Base-by-base conservation (phyloP, 2,113 vertebrate genomes). In the Turnix velox region DNA sequence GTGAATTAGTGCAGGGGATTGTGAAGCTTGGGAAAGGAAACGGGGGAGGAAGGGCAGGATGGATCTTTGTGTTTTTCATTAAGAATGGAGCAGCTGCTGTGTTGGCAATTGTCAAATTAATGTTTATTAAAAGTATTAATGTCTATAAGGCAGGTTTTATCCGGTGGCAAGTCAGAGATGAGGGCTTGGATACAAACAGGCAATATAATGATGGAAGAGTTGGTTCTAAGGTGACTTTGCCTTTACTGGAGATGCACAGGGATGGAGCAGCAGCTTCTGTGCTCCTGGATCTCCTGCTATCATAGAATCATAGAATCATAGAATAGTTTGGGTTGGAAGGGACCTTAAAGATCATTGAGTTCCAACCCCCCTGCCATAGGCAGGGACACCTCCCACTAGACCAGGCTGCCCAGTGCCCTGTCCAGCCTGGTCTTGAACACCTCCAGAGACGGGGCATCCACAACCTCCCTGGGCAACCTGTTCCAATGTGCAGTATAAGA, bases 31-130 rank as follows among this genome's bases (percentile, higher is more conserved):
- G 96, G 97, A 97, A 97, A 97, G 97, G 96, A 97, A 96, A 91
- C 1, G 4, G 79, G 82, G 88, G 91, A 95, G 96, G 95, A 94
- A 97, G 95, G 89, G 95, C 96, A 96, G 95, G 95, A 96, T 93
- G 94, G 94, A 94, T 94, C 96, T 97, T 97, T 97, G 96, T 97
- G 74, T 96, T 97, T 96, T 95, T 96, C 95, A 94, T 97, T 94
- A 96, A 87, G 94, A 96, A 95, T 94, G 93, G 95, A 96, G 74
- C 93, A 95, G 95, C 96, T 97, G 96, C 72, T 93, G 49, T 87
- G 84, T 91, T 96, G 91, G 83, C 90, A 90, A 86, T 90, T 96
- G 90, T 96, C 88, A 93, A 85, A 96, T 90, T 86, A 75, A 69
- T 90, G 89, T 92, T 95, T 92, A 48, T 76, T 82, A 82, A 48